These are phyloP conservation scores for Polyommatus icarus DNA, from an alignment of 2,888 invertebrate species.

Conservation along the genomic window DNA sequence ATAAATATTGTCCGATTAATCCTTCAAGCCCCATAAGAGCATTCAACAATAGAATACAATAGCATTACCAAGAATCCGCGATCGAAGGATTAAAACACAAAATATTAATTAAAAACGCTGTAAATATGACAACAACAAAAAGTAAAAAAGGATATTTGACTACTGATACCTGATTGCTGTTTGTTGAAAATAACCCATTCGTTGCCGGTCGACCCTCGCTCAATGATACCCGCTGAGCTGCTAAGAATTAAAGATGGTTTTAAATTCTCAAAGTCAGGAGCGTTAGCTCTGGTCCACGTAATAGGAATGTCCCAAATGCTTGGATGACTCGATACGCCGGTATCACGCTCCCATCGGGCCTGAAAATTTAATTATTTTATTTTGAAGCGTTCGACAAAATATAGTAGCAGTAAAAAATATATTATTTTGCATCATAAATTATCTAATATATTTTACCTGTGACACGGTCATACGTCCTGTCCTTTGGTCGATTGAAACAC, in stretches of 20 bases:
- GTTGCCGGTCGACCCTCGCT: slow-evolving; percentile 53
- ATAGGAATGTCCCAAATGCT: slow-evolving; percentile 67
- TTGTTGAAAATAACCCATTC: slow-evolving; percentile 84
- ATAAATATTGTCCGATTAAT: background rate
- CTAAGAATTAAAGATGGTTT: slow-evolving; percentile 63
- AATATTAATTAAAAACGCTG: background rate
- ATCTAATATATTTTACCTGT: slow-evolving; percentile 60
- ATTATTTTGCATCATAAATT: background rate
- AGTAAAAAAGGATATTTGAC: background rate
- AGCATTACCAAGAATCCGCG: too few species aligned
- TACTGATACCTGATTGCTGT: slow-evolving; percentile 74
- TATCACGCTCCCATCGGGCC: slow-evolving; percentile 63
- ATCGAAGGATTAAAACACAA: background rate
- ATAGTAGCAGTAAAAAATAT: background rate
- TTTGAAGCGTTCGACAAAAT: background rate
- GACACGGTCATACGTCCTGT: slow-evolving; percentile 59
- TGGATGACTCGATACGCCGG: slow-evolving; percentile 49
- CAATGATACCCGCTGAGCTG: slow-evolving; percentile 46
- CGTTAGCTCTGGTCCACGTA: slow-evolving; percentile 67
- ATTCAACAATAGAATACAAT: too few species aligned
- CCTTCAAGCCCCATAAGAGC: too few species aligned
- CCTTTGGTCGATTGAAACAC: slow-evolving; percentile 65
- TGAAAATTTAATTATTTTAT: slow-evolving; percentile 39
- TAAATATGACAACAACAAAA: background rate
- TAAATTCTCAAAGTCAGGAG: slow-evolving; percentile 60